Base-by-base conservation (phyloP, 1,140 invertebrate genomes). In the Mesaphorura yosii region DNA sequence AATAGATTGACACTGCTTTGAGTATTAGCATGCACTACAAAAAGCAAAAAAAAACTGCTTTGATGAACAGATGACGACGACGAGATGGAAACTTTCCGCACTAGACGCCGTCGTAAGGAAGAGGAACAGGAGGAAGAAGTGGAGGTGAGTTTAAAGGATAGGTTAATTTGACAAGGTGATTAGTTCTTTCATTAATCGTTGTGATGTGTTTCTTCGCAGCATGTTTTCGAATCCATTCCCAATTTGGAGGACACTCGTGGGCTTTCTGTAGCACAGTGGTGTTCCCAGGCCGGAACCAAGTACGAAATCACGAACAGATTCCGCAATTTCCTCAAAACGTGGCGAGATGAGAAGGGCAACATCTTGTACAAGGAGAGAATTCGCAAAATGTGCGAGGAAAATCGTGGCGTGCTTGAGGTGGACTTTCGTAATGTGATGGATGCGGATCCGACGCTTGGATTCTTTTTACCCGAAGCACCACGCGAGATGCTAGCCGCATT, bases 271-370 rank as follows among this genome's bases (percentile, higher is more conserved):
- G 83, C 88, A 62, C 93, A 98, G 65, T 98, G 95, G 91, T 91
- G 98, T 1, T 79, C 83, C 46, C 91, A 96, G 86, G 71, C 94
- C 42, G 93, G 87, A n/a, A 91, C 94, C 0, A 76, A 84, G 42
- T 93, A 86, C 12, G 95, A 98, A 76, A 96, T 98, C 64, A 83
- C 86, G 41, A 95, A 98, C 71, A 78, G 94, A 27, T 98, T 98
- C 66, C 93, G 92, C 68, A 93, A 89, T 64, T 97, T 97, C 68
- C 71, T 98, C 17, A 77, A 89, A 37, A 96, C 88, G 23, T 90
- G 84, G 70, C 82, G 84, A 14, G 89, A 93, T 68, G 76, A 78
- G 15, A 86, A 86, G 66, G 87, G 86, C 2, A 82, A 87, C 52
- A 90, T 86, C 66, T 78, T 95, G 1, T 97, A 91, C 69, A 85